phyloP scores from a whole-genome alignment of 2,113 vertebrate genomes.

The Actenoides lindsayi region DNA sequence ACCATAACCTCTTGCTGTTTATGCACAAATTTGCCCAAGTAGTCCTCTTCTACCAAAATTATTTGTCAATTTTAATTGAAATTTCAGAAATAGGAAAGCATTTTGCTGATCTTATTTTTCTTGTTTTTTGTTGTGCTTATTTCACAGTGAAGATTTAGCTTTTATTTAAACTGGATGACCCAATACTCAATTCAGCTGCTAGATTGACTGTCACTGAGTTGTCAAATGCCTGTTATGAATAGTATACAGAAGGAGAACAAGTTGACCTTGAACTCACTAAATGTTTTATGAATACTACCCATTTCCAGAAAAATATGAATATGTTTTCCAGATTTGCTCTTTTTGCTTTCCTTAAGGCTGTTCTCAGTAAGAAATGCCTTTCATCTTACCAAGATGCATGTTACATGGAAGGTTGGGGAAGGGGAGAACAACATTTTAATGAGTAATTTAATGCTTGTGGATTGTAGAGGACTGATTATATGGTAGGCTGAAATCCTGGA shows the following conservation, averaged over 20 bases:
- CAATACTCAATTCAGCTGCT: not conserved
- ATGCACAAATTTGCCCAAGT: not conserved
- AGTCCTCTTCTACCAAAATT: not conserved
- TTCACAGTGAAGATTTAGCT: not conserved
- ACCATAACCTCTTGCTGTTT: not conserved
- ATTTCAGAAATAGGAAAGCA: not conserved
- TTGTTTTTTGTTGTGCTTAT: not conserved
- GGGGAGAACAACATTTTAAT: slow-evolving; percentile 52
- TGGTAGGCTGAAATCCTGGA: not conserved
- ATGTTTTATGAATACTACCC: slow-evolving; percentile 66
- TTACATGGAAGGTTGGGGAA: slow-evolving; percentile 43
- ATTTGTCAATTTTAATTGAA: not conserved
- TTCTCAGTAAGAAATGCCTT: slow-evolving; percentile 45
- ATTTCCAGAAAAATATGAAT: slow-evolving; percentile 70
- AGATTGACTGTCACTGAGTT: slow-evolving; percentile 12
- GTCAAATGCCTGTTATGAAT: slow-evolving; percentile 41
- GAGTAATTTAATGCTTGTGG: slow-evolving; percentile 45
- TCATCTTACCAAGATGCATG: slow-evolving; percentile 49
- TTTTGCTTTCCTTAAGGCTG: slow-evolving; percentile 34
- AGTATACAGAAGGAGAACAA: slow-evolving; percentile 39
- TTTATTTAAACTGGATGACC: slow-evolving; percentile 39
- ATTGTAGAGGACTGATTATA: slow-evolving; percentile 42
- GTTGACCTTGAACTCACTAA: slow-evolving; percentile 68
- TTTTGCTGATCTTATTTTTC: not conserved
- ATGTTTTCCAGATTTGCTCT: slow-evolving; percentile 70